Evolutionary conservation across 2,888 invertebrate species (phyloP).

Genomic region (Tipula confusa): DNA sequence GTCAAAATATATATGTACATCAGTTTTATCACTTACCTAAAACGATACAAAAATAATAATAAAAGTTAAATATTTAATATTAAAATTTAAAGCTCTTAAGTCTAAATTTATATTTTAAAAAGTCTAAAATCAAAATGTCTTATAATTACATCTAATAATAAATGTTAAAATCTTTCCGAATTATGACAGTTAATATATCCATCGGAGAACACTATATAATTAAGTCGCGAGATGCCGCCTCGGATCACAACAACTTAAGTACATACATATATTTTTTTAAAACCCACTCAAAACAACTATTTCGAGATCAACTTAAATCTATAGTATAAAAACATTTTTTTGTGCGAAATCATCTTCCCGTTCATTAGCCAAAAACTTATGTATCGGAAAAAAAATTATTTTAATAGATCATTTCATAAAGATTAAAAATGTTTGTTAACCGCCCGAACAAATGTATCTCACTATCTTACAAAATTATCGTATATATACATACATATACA

Average conservation of each 20-base stretch:
- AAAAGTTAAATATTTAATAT: not conserved
- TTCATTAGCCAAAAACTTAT: constrained; percentile 25
- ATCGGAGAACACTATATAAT: not conserved
- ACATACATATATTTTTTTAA: not conserved
- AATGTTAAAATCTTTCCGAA: not conserved
- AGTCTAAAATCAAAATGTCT: not conserved
- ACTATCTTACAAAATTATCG: too few relatives aligned
- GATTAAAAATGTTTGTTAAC: constrained; percentile 3
- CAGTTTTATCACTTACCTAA: not conserved
- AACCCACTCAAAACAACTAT: not conserved
- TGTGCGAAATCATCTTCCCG: constrained; percentile 8
- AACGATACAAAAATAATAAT: not conserved
- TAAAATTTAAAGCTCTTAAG: not conserved
- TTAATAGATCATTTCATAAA: not conserved
- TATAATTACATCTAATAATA: not conserved
- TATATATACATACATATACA: not conserved
- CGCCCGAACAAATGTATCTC: not conserved
- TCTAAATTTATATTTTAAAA: not conserved
- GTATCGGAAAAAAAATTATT: constrained; percentile 3
- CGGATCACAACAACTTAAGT: not conserved
- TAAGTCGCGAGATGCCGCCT: not conserved
- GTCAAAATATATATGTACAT: not conserved
- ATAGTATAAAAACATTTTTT: not conserved
- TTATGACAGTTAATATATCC: constrained; percentile 8
- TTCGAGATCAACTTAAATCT: not conserved